A percentile compares a stretch with the other conserved stretches of the same genome.
Evolutionary conservation across 2,888 invertebrate genomes (phyloP).

Genomic region (Chelonus formosanus): DNA sequence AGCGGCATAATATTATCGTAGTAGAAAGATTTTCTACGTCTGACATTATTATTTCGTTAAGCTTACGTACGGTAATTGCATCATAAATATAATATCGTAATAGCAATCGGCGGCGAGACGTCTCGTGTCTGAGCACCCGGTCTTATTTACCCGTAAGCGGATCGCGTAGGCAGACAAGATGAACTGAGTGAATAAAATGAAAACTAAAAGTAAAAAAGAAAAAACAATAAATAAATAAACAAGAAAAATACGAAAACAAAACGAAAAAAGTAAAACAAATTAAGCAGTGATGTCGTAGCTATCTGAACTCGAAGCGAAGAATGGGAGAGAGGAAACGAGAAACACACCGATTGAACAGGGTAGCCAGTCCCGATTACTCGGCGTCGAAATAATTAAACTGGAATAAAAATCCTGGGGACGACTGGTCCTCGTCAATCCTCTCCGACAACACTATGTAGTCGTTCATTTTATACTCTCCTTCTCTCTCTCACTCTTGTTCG

Average conservation of each 20-base stretch:
- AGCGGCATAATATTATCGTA: slow-evolving; percentile 14
- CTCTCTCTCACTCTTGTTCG: slow-evolving; percentile 26
- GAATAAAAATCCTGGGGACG: slow-evolving; percentile 55
- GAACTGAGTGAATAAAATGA: slow-evolving; percentile 13
- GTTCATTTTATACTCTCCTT: slow-evolving; percentile 30
- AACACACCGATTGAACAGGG: slow-evolving; percentile 34
- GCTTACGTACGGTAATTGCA: slow-evolving; percentile 44
- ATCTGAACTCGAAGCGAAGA: slow-evolving; percentile 10
- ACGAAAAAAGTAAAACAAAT: neutral
- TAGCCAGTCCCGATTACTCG: slow-evolving; percentile 50
- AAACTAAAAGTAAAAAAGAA: slow-evolving; percentile 7
- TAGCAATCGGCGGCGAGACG: slow-evolving; percentile 43
- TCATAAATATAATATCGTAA: slow-evolving; percentile 52
- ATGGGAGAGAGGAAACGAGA: slow-evolving; percentile 11
- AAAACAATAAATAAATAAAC: slow-evolving; percentile 8
- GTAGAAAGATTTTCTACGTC: slow-evolving; percentile 35
- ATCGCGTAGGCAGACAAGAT: slow-evolving; percentile 24
- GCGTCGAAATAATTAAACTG: slow-evolving; percentile 59
- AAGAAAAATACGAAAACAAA: slow-evolving; percentile 7
- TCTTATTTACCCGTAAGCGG: slow-evolving; percentile 25
- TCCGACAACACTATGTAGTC: slow-evolving; percentile 33
- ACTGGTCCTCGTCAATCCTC: slow-evolving; percentile 50
- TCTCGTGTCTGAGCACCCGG: slow-evolving; percentile 23
- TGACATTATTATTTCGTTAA: slow-evolving; percentile 41
- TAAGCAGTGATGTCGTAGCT: neutral